Evolutionary conservation across 2,888 invertebrate genomes (phyloP), one percentile per base, ranked within the genome.

Genomic region (Tetropium fuscum): DNA sequence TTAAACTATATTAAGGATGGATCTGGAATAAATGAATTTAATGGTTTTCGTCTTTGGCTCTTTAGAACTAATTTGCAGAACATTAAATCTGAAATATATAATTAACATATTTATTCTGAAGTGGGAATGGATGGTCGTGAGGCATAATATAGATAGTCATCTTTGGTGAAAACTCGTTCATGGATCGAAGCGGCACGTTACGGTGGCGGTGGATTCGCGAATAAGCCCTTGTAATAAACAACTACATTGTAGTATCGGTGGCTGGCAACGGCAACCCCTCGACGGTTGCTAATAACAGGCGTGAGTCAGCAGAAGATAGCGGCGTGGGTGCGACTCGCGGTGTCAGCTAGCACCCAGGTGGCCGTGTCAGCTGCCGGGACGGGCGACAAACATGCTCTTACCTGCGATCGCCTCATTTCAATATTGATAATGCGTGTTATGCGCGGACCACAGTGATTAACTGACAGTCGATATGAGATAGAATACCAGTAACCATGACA

Each of bases 321-420:
- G 69, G 74, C 69, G 78, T 78, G 78, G 77, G 77, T 76, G 77
- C 74, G 76, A 75, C 65, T 65, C 66, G 63, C 69, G 59, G 60
- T 68, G 72, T 69, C 72, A 64, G 69, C 67, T 65, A 63, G 75
- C 78, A 70, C 77, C 80, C 79, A 80, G 80, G 80, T 80, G 80
- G 80, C 76, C 79, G 71, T 75, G 79, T 80, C 80, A 80, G 79
- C 80, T 80, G 80, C 76, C 74, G 75, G 70, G 77, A 76, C 74
- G 71, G 76, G 74, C 76, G 75, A 75, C 75, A 76, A 76, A 69
- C 70, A 66, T 58, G 66, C 67, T 70, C 70, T 70, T 72, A 71
- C 72, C 72, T 70, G 75, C 74, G 76, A 77, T 77, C 76, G 71
- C 73, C 76, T 76, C 74, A 77, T 78, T 77, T 77, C 74, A 78